Percentiles rank a stretch among this genome's conserved stretches.
phyloP scores from a whole-genome alignment of 2,113 vertebrate genomes.

The Trematocara stigmaticum region DNA sequence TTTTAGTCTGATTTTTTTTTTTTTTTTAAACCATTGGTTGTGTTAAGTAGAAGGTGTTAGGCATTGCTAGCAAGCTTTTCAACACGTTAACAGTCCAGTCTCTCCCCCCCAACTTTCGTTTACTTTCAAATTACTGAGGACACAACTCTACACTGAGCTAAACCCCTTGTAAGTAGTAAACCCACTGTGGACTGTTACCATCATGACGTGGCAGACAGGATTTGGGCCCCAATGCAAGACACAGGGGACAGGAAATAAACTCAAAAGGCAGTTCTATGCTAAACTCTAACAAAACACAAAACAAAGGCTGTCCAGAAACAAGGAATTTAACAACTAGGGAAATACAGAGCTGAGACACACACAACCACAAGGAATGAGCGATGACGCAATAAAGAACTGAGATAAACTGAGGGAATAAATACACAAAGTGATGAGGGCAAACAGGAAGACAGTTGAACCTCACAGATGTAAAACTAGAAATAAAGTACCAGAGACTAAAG shows the following conservation, averaged over 20 bases:
- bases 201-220: neutral
- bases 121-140: neutral
- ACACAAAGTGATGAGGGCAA: neutral
- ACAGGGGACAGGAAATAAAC: neutral
- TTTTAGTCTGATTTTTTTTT: neutral
- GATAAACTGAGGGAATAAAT: neutral
- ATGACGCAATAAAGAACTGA: neutral
- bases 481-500: neutral
- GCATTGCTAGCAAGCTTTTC: neutral
- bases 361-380: neutral
- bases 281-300: neutral
- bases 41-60: neutral
- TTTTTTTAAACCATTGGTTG: neutral
- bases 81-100: neutral
- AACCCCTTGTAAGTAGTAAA: neutral
- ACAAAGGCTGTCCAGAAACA: neutral
- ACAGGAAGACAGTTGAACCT: neutral
- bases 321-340: neutral
- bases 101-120: rapidly evolving
- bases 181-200: neutral
- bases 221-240: neutral
- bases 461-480: neutral
- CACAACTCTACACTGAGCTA: neutral
- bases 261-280: neutral
- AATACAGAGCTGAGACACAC: neutral